phyloP scores from a whole-genome alignment of 2,797 vertebrate genomes.

The Dendrocincla fuliginosa region DNA sequence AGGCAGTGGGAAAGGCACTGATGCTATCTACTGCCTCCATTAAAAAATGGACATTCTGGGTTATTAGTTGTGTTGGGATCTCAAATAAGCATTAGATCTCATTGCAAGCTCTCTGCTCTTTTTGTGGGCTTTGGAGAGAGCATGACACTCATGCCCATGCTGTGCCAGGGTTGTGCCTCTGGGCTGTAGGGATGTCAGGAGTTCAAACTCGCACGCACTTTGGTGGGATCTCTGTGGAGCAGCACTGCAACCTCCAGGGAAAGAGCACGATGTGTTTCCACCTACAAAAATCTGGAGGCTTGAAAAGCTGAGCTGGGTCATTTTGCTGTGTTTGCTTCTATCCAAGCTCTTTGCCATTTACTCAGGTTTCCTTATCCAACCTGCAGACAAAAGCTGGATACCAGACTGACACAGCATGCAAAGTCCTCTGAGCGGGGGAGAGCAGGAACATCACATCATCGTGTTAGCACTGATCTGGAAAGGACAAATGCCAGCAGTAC shows the following conservation, averaged over 20 bases:
- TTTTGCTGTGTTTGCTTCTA: background rate
- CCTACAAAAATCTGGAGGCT: background rate
- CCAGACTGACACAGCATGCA: conserved; percentile 27
- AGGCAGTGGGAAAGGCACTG: background rate
- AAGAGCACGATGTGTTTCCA: background rate
- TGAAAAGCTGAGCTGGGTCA: background rate
- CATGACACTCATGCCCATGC: accelerated
- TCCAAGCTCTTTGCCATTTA: conserved; percentile 16
- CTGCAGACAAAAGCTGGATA: background rate
- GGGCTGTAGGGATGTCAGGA: background rate
- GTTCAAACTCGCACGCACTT: accelerated
- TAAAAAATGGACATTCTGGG: background rate
- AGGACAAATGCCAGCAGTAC: conserved; percentile 56
- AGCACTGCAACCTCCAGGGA: background rate
- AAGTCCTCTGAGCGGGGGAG: conserved; percentile 11
- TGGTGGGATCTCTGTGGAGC: background rate
- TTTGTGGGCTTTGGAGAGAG: background rate
- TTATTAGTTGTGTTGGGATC: background rate
- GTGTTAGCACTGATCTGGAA: conserved; percentile 56
- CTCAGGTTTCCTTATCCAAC: background rate
- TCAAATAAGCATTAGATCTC: background rate
- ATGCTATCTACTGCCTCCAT: background rate
- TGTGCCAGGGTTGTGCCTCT: background rate
- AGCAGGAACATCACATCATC: conserved; percentile 24
- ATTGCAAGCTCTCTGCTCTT: background rate